Evolutionary conservation across 2,797 vertebrate species (phyloP).

Genomic region (Diglossa cyanea): DNA sequence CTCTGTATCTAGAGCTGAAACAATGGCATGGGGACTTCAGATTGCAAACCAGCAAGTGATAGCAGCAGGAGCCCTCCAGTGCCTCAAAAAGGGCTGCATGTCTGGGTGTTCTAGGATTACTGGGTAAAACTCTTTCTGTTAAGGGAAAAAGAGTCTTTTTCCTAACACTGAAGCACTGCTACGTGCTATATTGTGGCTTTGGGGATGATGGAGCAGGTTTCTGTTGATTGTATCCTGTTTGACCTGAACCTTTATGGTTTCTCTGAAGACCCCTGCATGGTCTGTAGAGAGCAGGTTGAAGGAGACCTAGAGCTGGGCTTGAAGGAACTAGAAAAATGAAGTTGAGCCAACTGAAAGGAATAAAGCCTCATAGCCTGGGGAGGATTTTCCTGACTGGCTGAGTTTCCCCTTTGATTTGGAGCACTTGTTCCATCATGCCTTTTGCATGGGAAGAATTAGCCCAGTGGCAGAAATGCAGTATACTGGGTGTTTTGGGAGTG

Average conservation of each 20-base stretch:
- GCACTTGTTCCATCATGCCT: constrained; percentile 51
- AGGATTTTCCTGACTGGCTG: constrained; percentile 8
- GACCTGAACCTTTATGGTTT: not conserved
- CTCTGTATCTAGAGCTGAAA: not conserved
- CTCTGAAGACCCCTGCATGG: not conserved
- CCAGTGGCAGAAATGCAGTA: not conserved
- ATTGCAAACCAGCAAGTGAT: not conserved
- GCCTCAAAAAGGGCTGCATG: not conserved
- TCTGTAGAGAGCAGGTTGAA: not conserved
- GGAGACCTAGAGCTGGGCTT: not conserved
- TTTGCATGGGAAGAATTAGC: constrained; percentile 14
- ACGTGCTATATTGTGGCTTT: not conserved
- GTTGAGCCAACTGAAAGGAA: not conserved
- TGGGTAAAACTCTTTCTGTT: not conserved
- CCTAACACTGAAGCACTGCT: not conserved
- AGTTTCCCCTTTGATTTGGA: constrained; percentile 27
- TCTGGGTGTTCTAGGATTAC: not conserved
- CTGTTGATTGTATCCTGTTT: not conserved
- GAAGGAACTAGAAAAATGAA: not conserved
- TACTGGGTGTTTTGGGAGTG: fast-evolving
- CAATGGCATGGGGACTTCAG: not conserved
- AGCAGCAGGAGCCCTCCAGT: not conserved
- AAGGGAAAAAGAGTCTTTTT: not conserved
- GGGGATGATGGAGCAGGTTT: not conserved
- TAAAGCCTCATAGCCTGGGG: not conserved